Conservation (phyloP, 2,797 vertebrate genomes). For the Paedocypris micromegethes region DNA sequence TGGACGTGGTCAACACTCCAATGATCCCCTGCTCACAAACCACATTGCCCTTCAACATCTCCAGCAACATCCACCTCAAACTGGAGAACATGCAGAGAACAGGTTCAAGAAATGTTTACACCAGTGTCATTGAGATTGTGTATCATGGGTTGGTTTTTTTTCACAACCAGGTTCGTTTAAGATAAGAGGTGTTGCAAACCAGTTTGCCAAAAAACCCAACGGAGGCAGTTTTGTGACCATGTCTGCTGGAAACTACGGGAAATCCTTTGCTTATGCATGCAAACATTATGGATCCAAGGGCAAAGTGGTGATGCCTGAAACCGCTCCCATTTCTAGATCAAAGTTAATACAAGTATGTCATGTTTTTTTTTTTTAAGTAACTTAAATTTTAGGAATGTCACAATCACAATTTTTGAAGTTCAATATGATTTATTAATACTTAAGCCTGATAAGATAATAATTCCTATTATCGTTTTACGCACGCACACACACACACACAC, state of each 20-base stretch:
- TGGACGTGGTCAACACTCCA: slow-evolving; percentile 71
- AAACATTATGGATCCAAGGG: slow-evolving; percentile 68
- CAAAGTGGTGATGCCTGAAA: slow-evolving; percentile 75
- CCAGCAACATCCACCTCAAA: slow-evolving; percentile 64
- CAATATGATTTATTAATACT: too few species aligned
- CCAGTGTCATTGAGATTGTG: too few species aligned
- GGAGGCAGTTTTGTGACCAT: slow-evolving; percentile 68
- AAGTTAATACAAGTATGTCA: slow-evolving; percentile 65
- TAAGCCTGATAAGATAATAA: too few species aligned
- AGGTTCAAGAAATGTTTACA: slow-evolving; percentile 43
- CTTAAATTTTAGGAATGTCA: too few species aligned
- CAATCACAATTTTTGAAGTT: too few species aligned
- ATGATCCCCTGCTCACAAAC: slow-evolving; percentile 66
- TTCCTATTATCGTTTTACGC: too few species aligned
- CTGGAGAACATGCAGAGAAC: slow-evolving; percentile 76
- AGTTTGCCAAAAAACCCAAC: slow-evolving; percentile 61
- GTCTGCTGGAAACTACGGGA: slow-evolving; percentile 78
- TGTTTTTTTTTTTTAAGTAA: too few species aligned
- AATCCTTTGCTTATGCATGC: slow-evolving; percentile 70
- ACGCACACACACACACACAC: too few species aligned
- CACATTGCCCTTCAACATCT: slow-evolving; percentile 52
- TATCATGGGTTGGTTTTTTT: slow-evolving; percentile 1
- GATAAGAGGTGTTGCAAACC: slow-evolving; percentile 74
- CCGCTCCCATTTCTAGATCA: slow-evolving; percentile 66
- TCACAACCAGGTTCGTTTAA: slow-evolving; percentile 70